Conservation (phyloP, 2,113 vertebrate species). For the Halichoeres trimaculatus region DNA sequence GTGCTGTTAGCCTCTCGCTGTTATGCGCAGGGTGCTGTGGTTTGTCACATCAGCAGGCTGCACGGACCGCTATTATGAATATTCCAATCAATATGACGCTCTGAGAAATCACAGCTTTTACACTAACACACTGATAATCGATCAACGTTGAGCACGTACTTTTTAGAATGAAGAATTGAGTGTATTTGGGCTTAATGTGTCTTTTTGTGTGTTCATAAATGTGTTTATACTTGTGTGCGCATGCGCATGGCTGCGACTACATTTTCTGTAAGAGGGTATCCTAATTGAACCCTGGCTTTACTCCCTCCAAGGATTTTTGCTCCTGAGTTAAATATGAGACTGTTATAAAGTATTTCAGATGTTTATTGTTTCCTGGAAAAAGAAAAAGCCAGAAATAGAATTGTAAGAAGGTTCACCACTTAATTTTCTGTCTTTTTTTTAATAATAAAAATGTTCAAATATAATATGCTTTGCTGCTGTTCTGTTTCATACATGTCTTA, state of each 20-base stretch:
- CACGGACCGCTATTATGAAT: constrained; percentile 11
- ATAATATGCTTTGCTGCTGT: no score
- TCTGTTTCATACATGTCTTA: no score
- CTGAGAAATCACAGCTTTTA: not conserved
- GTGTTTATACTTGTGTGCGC: not conserved
- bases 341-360: not conserved
- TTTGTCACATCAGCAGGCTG: not conserved
- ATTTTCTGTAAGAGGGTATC: no score
- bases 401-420: not conserved
- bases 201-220: not conserved
- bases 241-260: not conserved
- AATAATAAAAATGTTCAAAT: not conserved
- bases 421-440: not conserved
- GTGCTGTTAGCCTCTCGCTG: not conserved
- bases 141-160: not conserved
- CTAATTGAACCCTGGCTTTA: not conserved
- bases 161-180: not conserved
- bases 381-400: not conserved
- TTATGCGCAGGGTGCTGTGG: not conserved
- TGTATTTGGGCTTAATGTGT: not conserved
- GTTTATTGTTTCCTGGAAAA: not conserved
- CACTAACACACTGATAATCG: not conserved
- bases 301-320: not conserved
- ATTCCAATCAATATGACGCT: not conserved
- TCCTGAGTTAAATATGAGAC: no score